phyloP scores from a whole-genome alignment of 2,888 invertebrate genomes.

The Drosophila ustulata region DNA sequence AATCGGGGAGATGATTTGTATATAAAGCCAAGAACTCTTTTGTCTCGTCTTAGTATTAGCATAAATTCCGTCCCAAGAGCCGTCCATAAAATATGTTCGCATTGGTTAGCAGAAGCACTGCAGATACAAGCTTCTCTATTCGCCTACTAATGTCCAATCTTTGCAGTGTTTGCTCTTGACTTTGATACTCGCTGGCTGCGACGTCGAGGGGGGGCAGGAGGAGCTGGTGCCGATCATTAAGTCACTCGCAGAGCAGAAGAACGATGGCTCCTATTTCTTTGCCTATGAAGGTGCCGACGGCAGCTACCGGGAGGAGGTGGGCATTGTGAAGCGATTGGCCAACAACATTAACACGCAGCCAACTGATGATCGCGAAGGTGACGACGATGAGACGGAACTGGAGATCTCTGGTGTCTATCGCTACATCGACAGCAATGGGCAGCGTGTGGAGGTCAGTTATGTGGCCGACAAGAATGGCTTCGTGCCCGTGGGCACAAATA shows the following conservation, averaged over 20 bases:
- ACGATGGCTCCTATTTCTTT: constrained; percentile 81
- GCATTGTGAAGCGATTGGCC: constrained; percentile 52
- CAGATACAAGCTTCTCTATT: constrained; percentile 1
- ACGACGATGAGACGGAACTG: constrained; percentile 60
- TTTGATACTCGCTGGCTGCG: constrained; percentile 13
- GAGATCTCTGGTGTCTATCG: constrained; percentile 80
- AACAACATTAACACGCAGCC: constrained; percentile 24
- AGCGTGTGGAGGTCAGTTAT: constrained; percentile 78
- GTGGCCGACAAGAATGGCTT: constrained; percentile 82
- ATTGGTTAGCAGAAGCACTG: constrained; percentile 57
- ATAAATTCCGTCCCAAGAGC: constrained; percentile 56
- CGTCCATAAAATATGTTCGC: constrained; percentile 62
- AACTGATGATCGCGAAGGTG: constrained; percentile 50
- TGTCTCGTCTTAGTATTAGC: constrained; percentile 66
- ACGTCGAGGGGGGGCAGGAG: constrained; percentile 2
- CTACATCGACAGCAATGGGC: constrained; percentile 76
- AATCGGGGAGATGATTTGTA: constrained; percentile 44
- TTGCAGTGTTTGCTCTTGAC: constrained; percentile 36
- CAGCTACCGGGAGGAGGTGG: constrained; percentile 78
- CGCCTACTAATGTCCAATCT: constrained; percentile 1
- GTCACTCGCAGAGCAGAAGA: constrained; percentile 66
- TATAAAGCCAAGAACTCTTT: constrained; percentile 68
- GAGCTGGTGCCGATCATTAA: constrained; percentile 69
- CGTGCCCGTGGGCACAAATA: constrained; percentile 73
- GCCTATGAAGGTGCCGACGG: constrained; percentile 79